Evolutionary conservation across 2,113 vertebrate genomes (phyloP).

Genomic region (Chelonoidis abingdonii): DNA sequence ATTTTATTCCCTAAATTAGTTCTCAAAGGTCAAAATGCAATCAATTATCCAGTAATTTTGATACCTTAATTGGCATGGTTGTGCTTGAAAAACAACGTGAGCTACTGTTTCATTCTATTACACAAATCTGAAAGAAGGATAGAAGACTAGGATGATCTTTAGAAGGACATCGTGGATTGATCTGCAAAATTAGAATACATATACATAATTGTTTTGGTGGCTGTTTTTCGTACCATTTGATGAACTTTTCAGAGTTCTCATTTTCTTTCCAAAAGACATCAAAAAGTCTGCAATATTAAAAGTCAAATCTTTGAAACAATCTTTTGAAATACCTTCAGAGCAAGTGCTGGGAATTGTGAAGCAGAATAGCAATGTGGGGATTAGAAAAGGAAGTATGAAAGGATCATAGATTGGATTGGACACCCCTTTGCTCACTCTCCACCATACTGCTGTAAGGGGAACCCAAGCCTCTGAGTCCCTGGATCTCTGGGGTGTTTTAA

Average conservation of each 20-base stretch:
- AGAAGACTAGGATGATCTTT: not conserved
- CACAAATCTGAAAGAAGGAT: not conserved
- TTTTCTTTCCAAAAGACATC: not conserved
- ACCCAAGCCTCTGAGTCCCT: too few species aligned
- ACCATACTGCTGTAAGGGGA: too few species aligned
- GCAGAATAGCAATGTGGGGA: not conserved
- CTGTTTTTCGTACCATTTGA: not conserved
- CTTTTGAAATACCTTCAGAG: not conserved
- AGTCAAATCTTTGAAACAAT: not conserved
- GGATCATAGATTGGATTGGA: too few species aligned
- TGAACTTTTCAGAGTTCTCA: not conserved
- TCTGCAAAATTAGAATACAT: not conserved
- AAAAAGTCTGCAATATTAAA: not conserved
- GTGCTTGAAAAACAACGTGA: slow-evolving; percentile 61
- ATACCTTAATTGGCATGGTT: slow-evolving; percentile 72
- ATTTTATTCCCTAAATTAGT: slow-evolving; percentile 76
- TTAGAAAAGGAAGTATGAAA: not conserved
- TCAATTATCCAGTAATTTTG: slow-evolving; percentile 72
- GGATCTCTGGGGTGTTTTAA: too few species aligned
- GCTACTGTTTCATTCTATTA: slow-evolving; percentile 45
- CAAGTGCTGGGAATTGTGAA: not conserved
- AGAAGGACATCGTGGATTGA: not conserved
- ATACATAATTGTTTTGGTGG: not conserved
- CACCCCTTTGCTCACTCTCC: too few species aligned
- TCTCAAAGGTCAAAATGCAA: slow-evolving; percentile 77